Evolutionary conservation across 2,113 vertebrate genomes (phyloP).

Genomic region (Rhadina sibilatrix): DNA sequence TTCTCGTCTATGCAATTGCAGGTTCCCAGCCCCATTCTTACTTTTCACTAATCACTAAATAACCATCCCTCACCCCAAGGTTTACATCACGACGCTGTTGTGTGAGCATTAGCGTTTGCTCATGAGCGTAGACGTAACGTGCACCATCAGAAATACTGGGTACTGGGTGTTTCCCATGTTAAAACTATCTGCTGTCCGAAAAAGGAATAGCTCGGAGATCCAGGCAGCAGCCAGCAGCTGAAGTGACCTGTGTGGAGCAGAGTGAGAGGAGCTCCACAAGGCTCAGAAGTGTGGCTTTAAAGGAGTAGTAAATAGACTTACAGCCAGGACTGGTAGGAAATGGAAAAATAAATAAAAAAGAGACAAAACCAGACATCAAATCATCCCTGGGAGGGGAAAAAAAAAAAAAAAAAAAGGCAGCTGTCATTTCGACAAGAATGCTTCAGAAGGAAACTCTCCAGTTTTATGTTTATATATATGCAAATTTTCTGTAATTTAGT

Average conservation of each 20-base stretch:
- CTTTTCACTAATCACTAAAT: background rate
- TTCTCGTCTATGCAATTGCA: rapidly evolving
- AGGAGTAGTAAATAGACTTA: background rate
- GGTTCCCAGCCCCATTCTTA: background rate
- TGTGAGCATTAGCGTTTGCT: background rate
- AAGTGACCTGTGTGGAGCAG: background rate
- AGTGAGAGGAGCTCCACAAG: background rate
- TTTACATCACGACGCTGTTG: background rate
- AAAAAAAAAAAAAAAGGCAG: background rate
- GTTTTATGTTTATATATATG: background rate
- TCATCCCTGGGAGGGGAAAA: background rate
- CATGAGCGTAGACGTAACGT: background rate
- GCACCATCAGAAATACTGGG: background rate
- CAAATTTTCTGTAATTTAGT: background rate
- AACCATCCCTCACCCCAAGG: background rate
- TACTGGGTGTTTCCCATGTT: background rate
- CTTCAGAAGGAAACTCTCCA: background rate
- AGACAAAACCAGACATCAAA: background rate
- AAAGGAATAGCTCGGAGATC: background rate
- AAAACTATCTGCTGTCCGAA: background rate
- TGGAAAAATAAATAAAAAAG: background rate
- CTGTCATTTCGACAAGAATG: background rate
- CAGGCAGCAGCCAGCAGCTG: background rate
- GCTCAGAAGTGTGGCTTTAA: background rate
- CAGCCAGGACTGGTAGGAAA: background rate